Evolutionary conservation across 1,140 invertebrate species (phyloP).

Genomic region (Cydia fagiglandana): DNA sequence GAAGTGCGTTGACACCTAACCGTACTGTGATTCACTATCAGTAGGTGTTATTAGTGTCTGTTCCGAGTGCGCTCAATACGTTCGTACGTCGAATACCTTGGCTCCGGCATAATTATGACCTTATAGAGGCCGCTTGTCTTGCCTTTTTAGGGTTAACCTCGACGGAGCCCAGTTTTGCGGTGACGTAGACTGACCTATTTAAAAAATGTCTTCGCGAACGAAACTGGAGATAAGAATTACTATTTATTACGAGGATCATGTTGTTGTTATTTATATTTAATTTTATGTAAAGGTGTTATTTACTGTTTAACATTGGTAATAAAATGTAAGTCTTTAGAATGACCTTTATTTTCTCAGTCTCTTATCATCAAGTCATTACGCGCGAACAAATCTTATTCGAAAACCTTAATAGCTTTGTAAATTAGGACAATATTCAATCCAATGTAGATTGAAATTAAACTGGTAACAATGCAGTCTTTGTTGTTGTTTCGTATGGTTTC

Average conservation of each 20-base stretch:
- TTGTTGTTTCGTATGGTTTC: slow-evolving; percentile 15
- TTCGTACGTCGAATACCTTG: slow-evolving; percentile 68
- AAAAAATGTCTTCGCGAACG: slow-evolving; percentile 75
- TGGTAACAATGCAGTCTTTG: slow-evolving; percentile 15
- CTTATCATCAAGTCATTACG: background rate
- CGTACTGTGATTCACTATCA: slow-evolving; percentile 73
- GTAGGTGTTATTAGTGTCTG: slow-evolving; percentile 64
- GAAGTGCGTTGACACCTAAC: slow-evolving; percentile 77
- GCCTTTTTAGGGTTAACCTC: slow-evolving; percentile 69
- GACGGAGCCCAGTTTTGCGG: slow-evolving; percentile 62
- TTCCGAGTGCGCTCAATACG: slow-evolving; percentile 66
- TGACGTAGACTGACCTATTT: slow-evolving; percentile 53
- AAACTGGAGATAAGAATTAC: slow-evolving; percentile 80
- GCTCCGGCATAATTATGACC: slow-evolving; percentile 63
- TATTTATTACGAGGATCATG: slow-evolving; percentile 79
- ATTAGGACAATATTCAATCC: background rate
- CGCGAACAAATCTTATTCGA: background rate
- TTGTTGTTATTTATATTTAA: slow-evolving; percentile 73
- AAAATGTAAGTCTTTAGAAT: slow-evolving; percentile 4
- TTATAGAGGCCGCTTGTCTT: slow-evolving; percentile 64
- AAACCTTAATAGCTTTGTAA: slow-evolving; percentile 12
- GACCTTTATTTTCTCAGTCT: background rate
- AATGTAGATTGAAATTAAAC: background rate
- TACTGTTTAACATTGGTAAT: slow-evolving; percentile 19
- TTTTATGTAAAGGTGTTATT: slow-evolving; percentile 37